phyloP scores from a whole-genome alignment of 2,888 invertebrate species.

The Tipula confusa region DNA sequence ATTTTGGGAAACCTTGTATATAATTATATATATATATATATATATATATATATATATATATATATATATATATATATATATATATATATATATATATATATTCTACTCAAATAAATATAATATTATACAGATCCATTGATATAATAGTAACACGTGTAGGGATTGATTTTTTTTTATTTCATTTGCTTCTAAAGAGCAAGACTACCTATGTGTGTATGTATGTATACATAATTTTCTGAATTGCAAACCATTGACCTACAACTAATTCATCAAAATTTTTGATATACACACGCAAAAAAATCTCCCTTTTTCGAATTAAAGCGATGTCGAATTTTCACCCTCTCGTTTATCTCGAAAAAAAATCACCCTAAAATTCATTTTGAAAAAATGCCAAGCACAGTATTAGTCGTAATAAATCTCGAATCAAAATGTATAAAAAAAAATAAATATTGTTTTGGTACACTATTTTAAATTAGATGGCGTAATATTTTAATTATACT shows the following conservation, averaged over 20 bases:
- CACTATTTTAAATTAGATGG: constrained; percentile 25
- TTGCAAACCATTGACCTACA: background rate
- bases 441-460: background rate
- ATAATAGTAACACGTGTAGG: background rate
- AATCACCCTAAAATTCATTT: background rate
- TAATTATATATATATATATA: background rate
- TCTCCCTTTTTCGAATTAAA: background rate
- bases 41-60: background rate
- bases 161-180: background rate
- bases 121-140: background rate
- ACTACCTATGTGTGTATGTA: background rate
- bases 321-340: background rate
- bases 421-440: background rate
- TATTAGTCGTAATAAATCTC: background rate
- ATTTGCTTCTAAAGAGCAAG: background rate
- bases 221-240: background rate
- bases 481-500: background rate
- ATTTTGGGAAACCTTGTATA: background rate
- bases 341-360: background rate
- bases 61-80: background rate
- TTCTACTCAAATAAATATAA: too few relatives aligned
- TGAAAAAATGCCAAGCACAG: background rate
- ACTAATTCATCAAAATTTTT: background rate
- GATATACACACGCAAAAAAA: background rate
- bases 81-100: background rate